A percentile compares a stretch with the other conserved stretches of the same genome.
phyloP scores from a whole-genome alignment of 2,797 vertebrate genomes.

The Lates japonicus region DNA sequence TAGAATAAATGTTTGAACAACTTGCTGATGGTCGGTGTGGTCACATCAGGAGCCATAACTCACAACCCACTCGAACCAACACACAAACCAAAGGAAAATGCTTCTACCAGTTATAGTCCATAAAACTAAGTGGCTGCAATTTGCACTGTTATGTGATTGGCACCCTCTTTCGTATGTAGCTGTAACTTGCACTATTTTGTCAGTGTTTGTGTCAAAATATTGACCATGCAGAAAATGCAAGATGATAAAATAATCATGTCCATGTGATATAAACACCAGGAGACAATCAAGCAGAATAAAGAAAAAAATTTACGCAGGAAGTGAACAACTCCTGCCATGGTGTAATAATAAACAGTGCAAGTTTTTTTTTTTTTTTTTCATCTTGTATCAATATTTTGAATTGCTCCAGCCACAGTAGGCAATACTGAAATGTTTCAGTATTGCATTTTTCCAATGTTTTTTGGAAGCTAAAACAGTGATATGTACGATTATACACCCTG shows the following conservation, averaged over 20 bases:
- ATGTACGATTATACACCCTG: constrained; percentile 6
- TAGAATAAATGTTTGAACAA: constrained; percentile 12
- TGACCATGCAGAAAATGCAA: not conserved
- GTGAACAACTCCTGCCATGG: not conserved
- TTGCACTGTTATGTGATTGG: not conserved
- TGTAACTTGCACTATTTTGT: not conserved
- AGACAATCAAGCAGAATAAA: not conserved
- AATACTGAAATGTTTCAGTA: not conserved
- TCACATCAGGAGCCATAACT: constrained; percentile 17
- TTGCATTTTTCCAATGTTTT: not conserved
- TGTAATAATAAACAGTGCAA: not conserved
- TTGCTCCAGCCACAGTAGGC: not conserved
- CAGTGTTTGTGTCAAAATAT: not conserved
- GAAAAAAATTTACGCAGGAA: not conserved
- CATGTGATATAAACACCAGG: not conserved
- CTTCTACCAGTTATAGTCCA: constrained; percentile 7
- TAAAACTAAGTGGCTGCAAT: constrained; percentile 14
- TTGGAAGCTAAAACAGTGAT: constrained; percentile 7
- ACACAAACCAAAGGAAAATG: constrained; percentile 5
- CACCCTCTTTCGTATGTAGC: not conserved
- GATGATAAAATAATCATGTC: not conserved
- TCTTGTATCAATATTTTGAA: constrained; percentile 5
- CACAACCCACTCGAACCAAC: constrained; percentile 10
- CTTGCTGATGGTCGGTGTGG: constrained; percentile 5
- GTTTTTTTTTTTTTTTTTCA: not conserved